A percentile compares a stretch with the other conserved stretches of the same genome.
Evolutionary conservation across 2,888 invertebrate genomes (phyloP).

Genomic region (Eugnorisma glareosa): DNA sequence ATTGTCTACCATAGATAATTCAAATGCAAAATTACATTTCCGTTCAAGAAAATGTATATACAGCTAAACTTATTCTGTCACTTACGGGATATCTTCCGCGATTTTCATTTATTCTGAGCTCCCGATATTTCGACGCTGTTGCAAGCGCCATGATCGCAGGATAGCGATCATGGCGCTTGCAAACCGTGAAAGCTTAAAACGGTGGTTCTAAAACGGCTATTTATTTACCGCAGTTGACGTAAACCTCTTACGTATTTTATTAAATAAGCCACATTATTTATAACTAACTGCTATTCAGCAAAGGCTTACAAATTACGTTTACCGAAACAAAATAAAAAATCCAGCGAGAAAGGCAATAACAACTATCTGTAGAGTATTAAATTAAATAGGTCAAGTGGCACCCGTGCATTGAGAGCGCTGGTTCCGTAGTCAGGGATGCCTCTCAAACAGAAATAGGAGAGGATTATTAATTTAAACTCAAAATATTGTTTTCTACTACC

Average conservation of each 20-base stretch:
- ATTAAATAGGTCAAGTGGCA: conserved; percentile 42
- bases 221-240: too few relatives aligned
- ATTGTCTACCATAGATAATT: neutral
- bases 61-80: too few relatives aligned
- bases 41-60: too few relatives aligned
- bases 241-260: neutral
- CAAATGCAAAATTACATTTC: too few relatives aligned
- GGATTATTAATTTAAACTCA: conserved; percentile 27
- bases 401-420: conserved; percentile 9
- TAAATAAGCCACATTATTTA: neutral
- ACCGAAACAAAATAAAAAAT: neutral
- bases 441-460: conserved; percentile 14
- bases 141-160: too few relatives aligned
- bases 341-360: neutral
- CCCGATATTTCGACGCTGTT: too few relatives aligned
- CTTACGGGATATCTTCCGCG: too few relatives aligned
- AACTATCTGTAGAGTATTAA: conserved; percentile 34
- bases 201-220: too few relatives aligned
- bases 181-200: too few relatives aligned
- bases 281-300: neutral
- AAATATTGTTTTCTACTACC: conserved; percentile 23
- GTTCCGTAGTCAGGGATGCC: conserved; percentile 37
- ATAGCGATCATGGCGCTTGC: too few relatives aligned
- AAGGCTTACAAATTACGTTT: neutral
- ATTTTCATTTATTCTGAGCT: too few relatives aligned